A percentile compares a stretch with the other conserved stretches of the same genome.
Evolutionary conservation across 2,888 invertebrate species (phyloP).

Genomic region (Tribolium freemani): DNA sequence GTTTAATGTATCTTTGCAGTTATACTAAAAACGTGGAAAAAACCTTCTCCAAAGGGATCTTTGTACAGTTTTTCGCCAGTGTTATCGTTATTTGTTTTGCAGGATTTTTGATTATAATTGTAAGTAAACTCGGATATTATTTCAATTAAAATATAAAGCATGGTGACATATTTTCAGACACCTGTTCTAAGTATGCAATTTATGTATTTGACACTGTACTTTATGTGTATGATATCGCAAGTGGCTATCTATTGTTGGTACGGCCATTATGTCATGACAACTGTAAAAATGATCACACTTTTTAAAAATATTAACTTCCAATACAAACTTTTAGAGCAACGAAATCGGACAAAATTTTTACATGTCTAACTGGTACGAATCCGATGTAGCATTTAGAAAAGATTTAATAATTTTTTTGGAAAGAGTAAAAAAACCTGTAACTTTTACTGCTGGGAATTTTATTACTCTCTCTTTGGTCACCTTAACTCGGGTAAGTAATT

Average conservation of each 20-base stretch:
- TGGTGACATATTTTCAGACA: constrained; percentile 44
- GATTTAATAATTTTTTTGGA: constrained; percentile 63
- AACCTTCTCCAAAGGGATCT: constrained; percentile 37
- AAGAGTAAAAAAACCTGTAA: constrained; percentile 5
- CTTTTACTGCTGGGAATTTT: constrained; percentile 2
- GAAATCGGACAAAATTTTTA: neutral
- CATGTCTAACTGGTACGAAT: constrained; percentile 40
- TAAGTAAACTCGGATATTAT: constrained; percentile 13
- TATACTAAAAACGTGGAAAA: neutral
- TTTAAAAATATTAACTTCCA: neutral
- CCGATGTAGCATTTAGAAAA: constrained; percentile 63
- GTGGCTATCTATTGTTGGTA: constrained; percentile 43
- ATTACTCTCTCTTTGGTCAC: constrained; percentile 57
- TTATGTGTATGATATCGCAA: constrained; percentile 43
- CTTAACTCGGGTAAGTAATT: constrained; percentile 61
- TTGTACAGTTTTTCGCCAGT: constrained; percentile 42
- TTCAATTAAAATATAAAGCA: constrained; percentile 46
- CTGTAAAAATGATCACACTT: constrained; percentile 14
- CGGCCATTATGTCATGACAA: constrained; percentile 42
- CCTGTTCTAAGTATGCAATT: constrained; percentile 19
- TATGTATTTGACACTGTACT: constrained; percentile 21
- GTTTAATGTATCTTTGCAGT: neutral
- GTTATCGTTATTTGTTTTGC: constrained; percentile 44
- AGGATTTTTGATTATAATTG: constrained; percentile 38
- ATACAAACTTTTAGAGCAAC: constrained; percentile 9